phyloP scores from a whole-genome alignment of 2,797 vertebrate genomes.

The Periophthalmus magnuspinnatus region DNA sequence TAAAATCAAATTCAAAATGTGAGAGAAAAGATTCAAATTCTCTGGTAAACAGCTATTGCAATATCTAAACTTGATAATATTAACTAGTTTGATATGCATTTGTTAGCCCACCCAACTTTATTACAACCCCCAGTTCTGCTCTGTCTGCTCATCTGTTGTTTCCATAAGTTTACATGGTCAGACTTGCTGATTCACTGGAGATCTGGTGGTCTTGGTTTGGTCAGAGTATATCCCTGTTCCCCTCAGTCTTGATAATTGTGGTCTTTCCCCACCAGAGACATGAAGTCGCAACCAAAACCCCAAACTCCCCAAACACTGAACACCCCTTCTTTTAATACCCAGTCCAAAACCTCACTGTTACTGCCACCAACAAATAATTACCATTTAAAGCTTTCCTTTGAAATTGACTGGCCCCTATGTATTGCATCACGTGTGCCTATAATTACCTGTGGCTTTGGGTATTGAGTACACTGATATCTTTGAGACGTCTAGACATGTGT shows the following conservation, averaged over 20 bases:
- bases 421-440: constrained; percentile 10
- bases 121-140: not conserved
- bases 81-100: not conserved
- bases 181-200: constrained; percentile 51
- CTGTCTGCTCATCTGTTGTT: constrained; percentile 23
- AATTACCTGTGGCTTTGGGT: constrained; percentile 37
- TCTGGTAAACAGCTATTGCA: too few species aligned
- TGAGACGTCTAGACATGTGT: constrained; percentile 40
- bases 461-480: constrained; percentile 22
- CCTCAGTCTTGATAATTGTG: constrained; percentile 59
- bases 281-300: constrained; percentile 73
- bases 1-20: too few species aligned
- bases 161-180: constrained; percentile 28
- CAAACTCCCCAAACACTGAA: constrained; percentile 27
- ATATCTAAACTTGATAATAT: not conserved
- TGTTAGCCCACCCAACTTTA: not conserved
- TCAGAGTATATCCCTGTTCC: constrained; percentile 43
- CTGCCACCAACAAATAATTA: constrained; percentile 55
- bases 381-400: constrained; percentile 29
- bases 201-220: constrained; percentile 32
- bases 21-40: too few species aligned
- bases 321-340: constrained; percentile 48
- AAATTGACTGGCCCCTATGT: constrained; percentile 23
- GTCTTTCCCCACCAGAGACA: constrained; percentile 70
- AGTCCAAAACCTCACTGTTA: constrained; percentile 46